Percentiles rank a stretch among this genome's conserved stretches.
These are phyloP conservation scores for Enteromius radiatus DNA, from an alignment of 2,797 vertebrate genomes.

Conservation along the genomic window DNA sequence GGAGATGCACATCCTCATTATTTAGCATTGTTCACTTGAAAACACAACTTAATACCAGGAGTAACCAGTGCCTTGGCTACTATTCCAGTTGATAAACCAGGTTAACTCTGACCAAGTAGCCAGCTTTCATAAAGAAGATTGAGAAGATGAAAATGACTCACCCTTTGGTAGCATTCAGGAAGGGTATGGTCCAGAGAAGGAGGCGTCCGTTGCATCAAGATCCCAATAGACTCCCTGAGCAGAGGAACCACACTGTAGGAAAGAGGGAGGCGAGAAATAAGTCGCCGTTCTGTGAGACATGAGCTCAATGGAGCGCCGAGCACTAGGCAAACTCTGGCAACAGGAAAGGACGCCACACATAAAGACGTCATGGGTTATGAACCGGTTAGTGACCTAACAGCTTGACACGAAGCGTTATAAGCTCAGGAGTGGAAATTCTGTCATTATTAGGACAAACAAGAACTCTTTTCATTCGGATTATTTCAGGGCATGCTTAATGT, in stretches of 20 bases:
- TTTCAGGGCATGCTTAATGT: conserved; percentile 4
- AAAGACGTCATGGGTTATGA: conserved; percentile 9
- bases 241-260: conserved; percentile 90
- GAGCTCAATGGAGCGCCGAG: neutral
- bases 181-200: conserved; percentile 86
- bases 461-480: neutral
- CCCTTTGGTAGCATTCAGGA: conserved; percentile 94
- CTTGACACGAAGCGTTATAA: neutral
- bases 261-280: conserved; percentile 34
- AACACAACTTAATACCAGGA: neutral
- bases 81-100: neutral
- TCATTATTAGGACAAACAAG: conserved; percentile 17
- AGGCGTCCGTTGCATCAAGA: conserved; percentile 97
- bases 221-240: conserved; percentile 91
- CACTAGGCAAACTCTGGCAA: conserved; percentile 15
- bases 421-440: conserved; percentile 11
- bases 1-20: no score
- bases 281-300: conserved; percentile 8
- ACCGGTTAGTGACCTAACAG: neutral
- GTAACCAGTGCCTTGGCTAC: neutral
- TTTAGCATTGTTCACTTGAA: neutral
- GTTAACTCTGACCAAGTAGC: neutral
- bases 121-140: neutral
- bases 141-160: conserved; percentile 19
- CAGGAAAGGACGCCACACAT: conserved; percentile 6